Evolutionary conservation across 2,797 vertebrate species (phyloP), one percentile per base, ranked within the genome.

Genomic region (Arremon aurantiirostris): DNA sequence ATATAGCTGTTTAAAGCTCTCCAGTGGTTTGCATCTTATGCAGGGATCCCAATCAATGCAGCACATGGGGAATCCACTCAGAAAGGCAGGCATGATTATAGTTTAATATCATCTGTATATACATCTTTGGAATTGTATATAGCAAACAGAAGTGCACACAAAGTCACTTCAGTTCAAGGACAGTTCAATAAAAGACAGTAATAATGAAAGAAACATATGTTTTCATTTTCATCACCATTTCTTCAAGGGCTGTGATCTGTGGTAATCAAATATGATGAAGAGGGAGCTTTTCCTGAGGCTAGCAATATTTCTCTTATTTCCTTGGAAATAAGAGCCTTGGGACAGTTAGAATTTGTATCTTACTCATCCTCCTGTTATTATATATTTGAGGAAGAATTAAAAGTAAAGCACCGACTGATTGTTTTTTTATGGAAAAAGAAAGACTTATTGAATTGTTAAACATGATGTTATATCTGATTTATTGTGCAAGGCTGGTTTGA

Each of bases 1-100:
- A 94, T 95, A 88, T 88, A 91, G 91, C 82, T 93, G 52, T 92
- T 93, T 86, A 91, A 95, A 83, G 30, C 71, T 91, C 93, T 95
- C 89, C 57, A 87, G 92, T 78, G 87, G 91, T 81, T 92, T 93
- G 86, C 71, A 55, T 94, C 84, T 91, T 86, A 65, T 49, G 87
- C 65, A 63, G 86, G 92, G 89, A 81, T 92, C 91, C 91, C 63
- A 94, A 83, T 96, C 91, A 95, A 75, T 88, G 93, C 72, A 94
- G 52, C 90, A 87, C 84, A 66, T 81, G 86, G 79, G 66, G 61
- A 92, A 90, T 92, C 82, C 84, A 82, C 76, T 85, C 84, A 65
- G 82, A 53, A 46, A 39, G 41, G 1, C 9, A 78, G 55, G 69
- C 47, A 4, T 68, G 92, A 86, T 92, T 96, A 86, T 28, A 49